Evolutionary conservation across 2,797 vertebrate species (phyloP).

Genomic region (Poecile montanus): DNA sequence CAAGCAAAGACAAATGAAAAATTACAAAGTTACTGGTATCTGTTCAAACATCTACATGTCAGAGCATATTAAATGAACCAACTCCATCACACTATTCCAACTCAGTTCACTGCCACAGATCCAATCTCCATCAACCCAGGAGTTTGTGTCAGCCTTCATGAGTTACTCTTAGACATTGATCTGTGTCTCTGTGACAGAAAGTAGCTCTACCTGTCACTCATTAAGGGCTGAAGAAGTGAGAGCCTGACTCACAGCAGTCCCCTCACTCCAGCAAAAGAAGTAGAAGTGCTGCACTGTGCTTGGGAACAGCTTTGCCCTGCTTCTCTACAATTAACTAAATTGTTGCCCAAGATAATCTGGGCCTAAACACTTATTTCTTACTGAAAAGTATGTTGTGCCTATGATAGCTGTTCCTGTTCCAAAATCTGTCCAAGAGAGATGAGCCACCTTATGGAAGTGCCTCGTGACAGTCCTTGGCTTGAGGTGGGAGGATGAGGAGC

Average conservation of each 20-base stretch:
- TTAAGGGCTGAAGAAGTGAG: neutral
- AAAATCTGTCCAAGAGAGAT: neutral
- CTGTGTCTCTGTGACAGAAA: neutral
- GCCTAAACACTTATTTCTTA: neutral
- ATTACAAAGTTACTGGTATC: neutral
- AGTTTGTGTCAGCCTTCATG: neutral
- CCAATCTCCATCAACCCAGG: neutral
- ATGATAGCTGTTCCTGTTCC: neutral
- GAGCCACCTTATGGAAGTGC: neutral
- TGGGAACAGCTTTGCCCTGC: neutral
- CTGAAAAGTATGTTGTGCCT: accelerated
- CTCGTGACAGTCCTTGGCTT: accelerated
- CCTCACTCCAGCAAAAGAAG: neutral
- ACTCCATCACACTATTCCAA: neutral
- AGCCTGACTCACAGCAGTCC: neutral
- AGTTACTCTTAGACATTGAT: neutral
- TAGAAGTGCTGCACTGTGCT: neutral
- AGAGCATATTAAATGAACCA: neutral
- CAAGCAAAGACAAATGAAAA: neutral
- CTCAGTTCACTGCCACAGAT: neutral
- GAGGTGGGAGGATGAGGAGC: neutral
- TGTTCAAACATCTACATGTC: neutral
- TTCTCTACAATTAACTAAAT: neutral
- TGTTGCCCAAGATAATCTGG: neutral
- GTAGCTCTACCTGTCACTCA: neutral